These are phyloP conservation scores for Pocillopora grandis DNA, from an alignment of 92 coral and sea anemone species.

Conservation along the genomic window DNA sequence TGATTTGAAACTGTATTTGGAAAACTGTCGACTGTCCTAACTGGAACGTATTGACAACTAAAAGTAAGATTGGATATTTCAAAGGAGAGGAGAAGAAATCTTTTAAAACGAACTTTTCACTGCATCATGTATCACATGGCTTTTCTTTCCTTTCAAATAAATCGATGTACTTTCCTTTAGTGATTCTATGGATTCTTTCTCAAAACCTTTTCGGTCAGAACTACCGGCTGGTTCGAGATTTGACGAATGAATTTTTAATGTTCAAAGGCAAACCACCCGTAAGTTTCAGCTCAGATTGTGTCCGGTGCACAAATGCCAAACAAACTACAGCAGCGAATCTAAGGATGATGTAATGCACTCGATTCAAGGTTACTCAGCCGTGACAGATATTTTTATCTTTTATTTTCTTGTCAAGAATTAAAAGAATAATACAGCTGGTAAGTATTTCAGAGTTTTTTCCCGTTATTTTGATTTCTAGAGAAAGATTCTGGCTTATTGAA, in stretches of 20 bases:
- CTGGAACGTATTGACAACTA: neutral
- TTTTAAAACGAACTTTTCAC: no score
- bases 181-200: neutral
- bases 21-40: neutral
- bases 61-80: neutral
- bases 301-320: conserved; percentile 16
- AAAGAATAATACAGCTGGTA: conserved; percentile 21
- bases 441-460: neutral
- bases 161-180: no score
- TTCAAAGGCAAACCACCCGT: conserved; percentile 11
- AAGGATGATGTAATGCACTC: conserved; percentile 24
- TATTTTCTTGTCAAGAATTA: neutral
- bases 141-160: no score
- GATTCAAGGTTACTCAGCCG: conserved; percentile 6
- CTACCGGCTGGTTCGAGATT: neutral
- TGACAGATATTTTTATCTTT: neutral
- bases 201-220: no score
- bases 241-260: conserved; percentile 10
- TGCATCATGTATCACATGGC: no score
- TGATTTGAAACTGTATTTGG: neutral
- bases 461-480: neutral
- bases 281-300: neutral
- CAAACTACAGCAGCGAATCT: neutral
- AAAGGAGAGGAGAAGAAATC: no score
- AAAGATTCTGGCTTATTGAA: neutral